Evolutionary conservation across 2,888 invertebrate species (phyloP).

Genomic region (Hydrotaea diabolus): DNA sequence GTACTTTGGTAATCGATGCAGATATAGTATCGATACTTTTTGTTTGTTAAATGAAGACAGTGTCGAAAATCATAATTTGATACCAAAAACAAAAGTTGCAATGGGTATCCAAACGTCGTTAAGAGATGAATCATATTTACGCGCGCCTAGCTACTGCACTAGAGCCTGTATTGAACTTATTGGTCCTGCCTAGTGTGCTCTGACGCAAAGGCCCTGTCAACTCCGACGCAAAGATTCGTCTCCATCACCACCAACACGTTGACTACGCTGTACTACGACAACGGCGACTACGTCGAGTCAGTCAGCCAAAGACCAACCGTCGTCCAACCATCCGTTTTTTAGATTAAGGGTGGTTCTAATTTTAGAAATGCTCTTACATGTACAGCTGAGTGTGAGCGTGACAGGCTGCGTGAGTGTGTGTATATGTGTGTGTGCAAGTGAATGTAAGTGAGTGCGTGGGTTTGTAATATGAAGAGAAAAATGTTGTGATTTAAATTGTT

Average conservation of each 20-base stretch:
- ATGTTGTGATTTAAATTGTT: conserved; percentile 49
- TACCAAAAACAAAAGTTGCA: too few relatives aligned
- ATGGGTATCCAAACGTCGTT: too few relatives aligned
- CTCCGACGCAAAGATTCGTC: neutral
- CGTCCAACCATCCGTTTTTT: neutral
- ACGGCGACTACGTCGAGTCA: neutral
- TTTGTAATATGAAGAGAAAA: conserved; percentile 41
- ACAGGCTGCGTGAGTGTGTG: conserved; percentile 25
- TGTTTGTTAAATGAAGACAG: too few relatives aligned
- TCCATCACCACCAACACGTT: neutral
- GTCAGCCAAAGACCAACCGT: neutral
- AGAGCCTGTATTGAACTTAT: too few relatives aligned
- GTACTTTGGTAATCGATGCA: too few relatives aligned
- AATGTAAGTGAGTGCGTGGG: conserved; percentile 38
- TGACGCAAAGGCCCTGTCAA: neutral
- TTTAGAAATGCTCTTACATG: conserved; percentile 55
- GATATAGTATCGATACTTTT: too few relatives aligned
- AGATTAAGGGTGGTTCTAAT: conserved; percentile 58
- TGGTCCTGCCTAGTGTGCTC: neutral
- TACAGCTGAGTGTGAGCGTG: too few relatives aligned
- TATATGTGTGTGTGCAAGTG: conserved; percentile 13
- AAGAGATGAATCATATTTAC: too few relatives aligned
- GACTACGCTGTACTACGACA: conserved; percentile 4
- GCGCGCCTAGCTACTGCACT: too few relatives aligned
- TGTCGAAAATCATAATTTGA: too few relatives aligned